phyloP scores from a whole-genome alignment of 1,140 invertebrate genomes.

The Zaprionus vittiger region DNA sequence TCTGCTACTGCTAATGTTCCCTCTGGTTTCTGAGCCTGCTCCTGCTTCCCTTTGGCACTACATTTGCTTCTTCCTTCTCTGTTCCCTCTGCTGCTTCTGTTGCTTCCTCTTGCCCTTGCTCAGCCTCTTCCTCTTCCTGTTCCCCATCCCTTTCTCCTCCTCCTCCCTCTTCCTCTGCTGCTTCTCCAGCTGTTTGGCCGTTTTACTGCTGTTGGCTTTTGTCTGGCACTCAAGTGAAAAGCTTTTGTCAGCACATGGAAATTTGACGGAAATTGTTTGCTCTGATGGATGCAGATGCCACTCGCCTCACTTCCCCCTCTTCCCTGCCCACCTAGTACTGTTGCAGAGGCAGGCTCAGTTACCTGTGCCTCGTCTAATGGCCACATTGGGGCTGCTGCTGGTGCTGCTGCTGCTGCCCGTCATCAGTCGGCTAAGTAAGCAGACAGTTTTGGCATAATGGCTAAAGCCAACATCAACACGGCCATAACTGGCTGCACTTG shows the following conservation, averaged over 20 bases:
- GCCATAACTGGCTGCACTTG: constrained; percentile 45
- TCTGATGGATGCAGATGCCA: constrained; percentile 73
- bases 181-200: constrained; percentile 26
- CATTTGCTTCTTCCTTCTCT: no score
- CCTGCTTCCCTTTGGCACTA: no score
- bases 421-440: constrained; percentile 60
- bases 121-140: not conserved
- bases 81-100: no score
- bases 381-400: not conserved
- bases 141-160: not conserved
- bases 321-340: not conserved
- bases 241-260: constrained; percentile 80
- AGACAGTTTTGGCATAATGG: constrained; percentile 69
- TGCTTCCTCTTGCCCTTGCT: not conserved
- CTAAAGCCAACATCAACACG: constrained; percentile 50
- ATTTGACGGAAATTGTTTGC: constrained; percentile 81
- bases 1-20: no score
- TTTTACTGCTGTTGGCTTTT: constrained; percentile 61
- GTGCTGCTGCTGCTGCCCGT: not conserved
- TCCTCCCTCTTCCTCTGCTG: not conserved
- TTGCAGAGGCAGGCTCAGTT: constrained; percentile 24
- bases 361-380: constrained; percentile 60
- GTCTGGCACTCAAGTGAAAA: constrained; percentile 79
- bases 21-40: no score
- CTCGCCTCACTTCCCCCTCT: not conserved